Evolutionary conservation across 2,113 vertebrate genomes (phyloP).

Genomic region (Galbula dea): DNA sequence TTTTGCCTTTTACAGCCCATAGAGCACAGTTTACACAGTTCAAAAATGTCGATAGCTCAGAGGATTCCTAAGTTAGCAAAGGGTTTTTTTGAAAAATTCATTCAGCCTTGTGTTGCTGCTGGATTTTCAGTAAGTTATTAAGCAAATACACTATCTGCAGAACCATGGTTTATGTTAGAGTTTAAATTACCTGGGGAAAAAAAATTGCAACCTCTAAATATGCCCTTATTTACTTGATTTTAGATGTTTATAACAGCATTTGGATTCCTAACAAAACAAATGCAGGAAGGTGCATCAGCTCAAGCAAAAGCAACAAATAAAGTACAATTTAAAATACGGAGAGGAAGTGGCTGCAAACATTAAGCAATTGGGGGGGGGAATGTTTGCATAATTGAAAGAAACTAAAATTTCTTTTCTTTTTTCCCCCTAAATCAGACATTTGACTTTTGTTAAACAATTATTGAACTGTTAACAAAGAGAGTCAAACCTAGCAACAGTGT

Average conservation of each 20-base stretch:
- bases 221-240: constrained; percentile 15
- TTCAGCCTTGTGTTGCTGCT: background rate
- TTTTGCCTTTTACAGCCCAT: constrained; percentile 33
- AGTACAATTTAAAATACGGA: background rate
- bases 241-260: background rate
- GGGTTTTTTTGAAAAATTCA: background rate
- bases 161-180: background rate
- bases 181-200: background rate
- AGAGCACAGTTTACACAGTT: constrained; percentile 25
- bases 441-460: constrained; percentile 1
- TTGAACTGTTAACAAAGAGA: background rate
- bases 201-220: background rate
- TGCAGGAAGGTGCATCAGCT: background rate
- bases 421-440: background rate
- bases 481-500: background rate
- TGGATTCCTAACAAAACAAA: constrained; percentile 5
- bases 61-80: constrained; percentile 29
- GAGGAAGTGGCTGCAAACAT: background rate
- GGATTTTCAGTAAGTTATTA: background rate
- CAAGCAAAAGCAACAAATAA: background rate
- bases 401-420: background rate
- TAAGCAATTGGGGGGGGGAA: background rate
- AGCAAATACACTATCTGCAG: background rate
- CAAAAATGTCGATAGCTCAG: constrained; percentile 5
- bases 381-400: background rate